Base-by-base conservation (phyloP, 2,797 vertebrate genomes). In the Hirundo rustica region DNA sequence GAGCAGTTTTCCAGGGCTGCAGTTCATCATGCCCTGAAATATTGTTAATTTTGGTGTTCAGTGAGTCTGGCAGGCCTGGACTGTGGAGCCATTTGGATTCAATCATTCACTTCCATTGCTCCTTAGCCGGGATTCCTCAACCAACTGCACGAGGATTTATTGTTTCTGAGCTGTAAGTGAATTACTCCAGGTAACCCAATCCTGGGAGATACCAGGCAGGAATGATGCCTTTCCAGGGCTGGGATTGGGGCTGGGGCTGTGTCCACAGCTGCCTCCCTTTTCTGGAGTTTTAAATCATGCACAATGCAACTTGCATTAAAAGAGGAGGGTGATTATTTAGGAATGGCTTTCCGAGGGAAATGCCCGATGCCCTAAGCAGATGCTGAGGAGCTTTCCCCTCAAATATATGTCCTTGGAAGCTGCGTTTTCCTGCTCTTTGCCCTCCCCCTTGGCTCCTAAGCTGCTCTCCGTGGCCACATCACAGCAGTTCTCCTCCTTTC, bases 41-140 rank as follows among this genome's bases (percentile, higher is more conserved):
- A 34, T 53, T 85, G 88, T 54, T 91, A 50, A 91, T 94, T 86
- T 80, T 54, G 58, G 67, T 67, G 11, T 27, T 73, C 21, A 87
- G 84, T 32, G 91, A 50, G 64, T 4, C 15, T 14, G 55, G 54
- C 83, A 78, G 90, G 89, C 57, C 48, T 1, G 44, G 87, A 60
- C 78, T 58, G 40, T 5, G 51, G 85, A 79, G 53, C 81, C 87
- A 89, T 95, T 96, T 94, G 92, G 92, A 68, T 96, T 94, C 80
- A 95, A 95, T 96, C 87, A 91, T 22, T 7, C 82, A 9, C 84
- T 93, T 55, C 92, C 92, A 45, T 55, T 54, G 15, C 75, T 95
- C 71, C 67, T 84, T 4, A 76, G 76, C 86, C 76, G 16, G 20
- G 70, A 61, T 88, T 89, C 95, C 86, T 72, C 88, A 20, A 68